These are phyloP conservation scores for Marronus borbonicus DNA, from an alignment of 2,888 invertebrate genomes.

Conservation along the genomic window DNA sequence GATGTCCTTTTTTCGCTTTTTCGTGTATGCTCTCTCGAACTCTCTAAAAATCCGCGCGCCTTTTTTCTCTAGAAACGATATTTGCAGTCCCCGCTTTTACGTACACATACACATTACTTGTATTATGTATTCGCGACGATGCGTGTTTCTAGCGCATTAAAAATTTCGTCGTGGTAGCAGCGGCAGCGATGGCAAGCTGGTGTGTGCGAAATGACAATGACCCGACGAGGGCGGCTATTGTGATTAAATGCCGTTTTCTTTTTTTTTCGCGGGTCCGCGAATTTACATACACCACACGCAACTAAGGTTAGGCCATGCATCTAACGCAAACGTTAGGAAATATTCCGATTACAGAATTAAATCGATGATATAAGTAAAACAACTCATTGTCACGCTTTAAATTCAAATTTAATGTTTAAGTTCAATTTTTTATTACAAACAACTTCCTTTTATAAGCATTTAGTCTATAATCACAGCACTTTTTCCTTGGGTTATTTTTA, in stretches of 20 bases:
- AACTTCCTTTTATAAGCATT: too few species aligned
- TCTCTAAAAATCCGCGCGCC: slow-evolving; percentile 21
- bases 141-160: slow-evolving; percentile 3
- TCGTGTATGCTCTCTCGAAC: slow-evolving; percentile 26
- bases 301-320: too few species aligned
- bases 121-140: slow-evolving; percentile 34
- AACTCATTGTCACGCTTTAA: too few species aligned
- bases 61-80: slow-evolving; percentile 20
- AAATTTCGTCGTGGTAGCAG: slow-evolving; percentile 27
- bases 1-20: slow-evolving; percentile 1
- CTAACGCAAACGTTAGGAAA: too few species aligned
- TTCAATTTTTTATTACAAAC: too few species aligned
- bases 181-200: neutral
- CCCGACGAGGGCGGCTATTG: slow-evolving; percentile 23
- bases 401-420: too few species aligned
- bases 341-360: too few species aligned
- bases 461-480: too few species aligned
- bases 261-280: slow-evolving; percentile 5
- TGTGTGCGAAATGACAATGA: slow-evolving; percentile 20
- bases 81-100: neutral
- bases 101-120: neutral
- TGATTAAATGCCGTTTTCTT: slow-evolving; percentile 25
- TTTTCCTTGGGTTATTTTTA: too few species aligned
- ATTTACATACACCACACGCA: too few species aligned
- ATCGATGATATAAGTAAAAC: too few species aligned